Evolutionary conservation across 2,888 invertebrate genomes (phyloP).

Genomic region (Odontomyia ornata): DNA sequence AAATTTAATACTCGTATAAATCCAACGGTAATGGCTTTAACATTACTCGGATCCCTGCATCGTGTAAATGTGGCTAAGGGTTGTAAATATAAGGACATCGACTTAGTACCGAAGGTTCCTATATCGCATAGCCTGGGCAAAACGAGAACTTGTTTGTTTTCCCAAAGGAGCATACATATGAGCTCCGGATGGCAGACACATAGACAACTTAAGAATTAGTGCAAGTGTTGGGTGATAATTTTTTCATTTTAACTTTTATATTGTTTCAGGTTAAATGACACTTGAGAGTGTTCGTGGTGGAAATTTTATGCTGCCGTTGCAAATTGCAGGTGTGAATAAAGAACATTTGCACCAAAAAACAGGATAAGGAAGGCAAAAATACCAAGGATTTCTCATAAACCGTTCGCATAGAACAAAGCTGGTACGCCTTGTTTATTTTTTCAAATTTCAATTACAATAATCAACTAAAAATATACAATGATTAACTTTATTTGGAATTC

Average conservation of each 20-base stretch:
- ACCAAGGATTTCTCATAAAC: too few species aligned
- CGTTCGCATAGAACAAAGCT: too few species aligned
- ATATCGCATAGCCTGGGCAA: not conserved
- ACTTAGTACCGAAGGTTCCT: conserved; percentile 24
- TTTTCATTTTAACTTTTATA: conserved; percentile 9
- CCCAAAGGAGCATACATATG: not conserved
- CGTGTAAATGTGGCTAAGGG: conserved; percentile 37
- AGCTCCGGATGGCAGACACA: conserved; percentile 5
- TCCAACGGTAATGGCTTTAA: conserved; percentile 48
- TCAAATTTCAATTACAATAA: too few species aligned
- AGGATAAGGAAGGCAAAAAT: too few species aligned
- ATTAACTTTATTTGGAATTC: too few species aligned
- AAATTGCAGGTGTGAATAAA: too few species aligned
- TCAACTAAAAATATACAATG: too few species aligned
- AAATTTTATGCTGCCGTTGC: too few species aligned
- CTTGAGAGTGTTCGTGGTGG: too few species aligned
- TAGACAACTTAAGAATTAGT: conserved; percentile 2
- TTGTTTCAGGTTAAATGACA: conserved; percentile 11
- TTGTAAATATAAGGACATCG: conserved; percentile 36
- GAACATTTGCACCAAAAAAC: too few species aligned
- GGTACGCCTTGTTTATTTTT: too few species aligned
- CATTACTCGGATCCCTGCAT: conserved; percentile 40
- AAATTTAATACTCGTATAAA: conserved; percentile 50
- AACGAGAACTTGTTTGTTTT: conserved; percentile 3
- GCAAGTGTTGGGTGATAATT: conserved; percentile 1